Evolutionary conservation across 2,888 invertebrate species (phyloP), one percentile per base, ranked within the genome.

Genomic region (Bhutanitis thaidina): DNA sequence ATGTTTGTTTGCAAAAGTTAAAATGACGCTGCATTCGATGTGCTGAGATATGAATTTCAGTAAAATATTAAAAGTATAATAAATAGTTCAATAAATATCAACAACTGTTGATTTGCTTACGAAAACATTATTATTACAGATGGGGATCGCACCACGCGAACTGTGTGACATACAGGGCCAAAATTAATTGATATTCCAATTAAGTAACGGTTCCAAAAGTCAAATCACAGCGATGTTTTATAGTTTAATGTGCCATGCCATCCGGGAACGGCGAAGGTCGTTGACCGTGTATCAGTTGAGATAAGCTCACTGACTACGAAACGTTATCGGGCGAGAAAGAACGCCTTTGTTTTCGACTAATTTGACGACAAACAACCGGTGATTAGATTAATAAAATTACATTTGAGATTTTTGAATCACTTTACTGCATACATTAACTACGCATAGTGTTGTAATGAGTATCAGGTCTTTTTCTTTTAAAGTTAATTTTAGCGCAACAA

Each of bases 321-420:
- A 71, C 69, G 70, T 85, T 86, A 85, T 86, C 84, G 75, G 61
- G 69, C 73, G 75, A 77, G 80, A 83, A 82, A 80, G 80, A 80
- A 73, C 66, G 74, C 76, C 74, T 80, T 84, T 86, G 85, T 87
- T 87, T 83, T 83, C 74, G 64, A 77, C 77, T 64, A 73, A 76
- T 80, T 80, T 65, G 72, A 77, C 74, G 68, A 69, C 65, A 62
- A 67, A 69, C 69, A 60, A 56, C 55, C 53, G 62, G 61, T 76
- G 85, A 86, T 86, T 85, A 80, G 68, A 77, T 80, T 71, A 73
- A 70, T 71, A 65, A 65, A 59, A 55, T 61, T 60, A 48, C 53
- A 64, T 55, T 47, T 51, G 43, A 52, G 44, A 52, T 50, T 51
- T 60, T 53, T 51, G 7, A 37, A 46, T 46, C 32, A 9, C 16